Conservation (phyloP, 2,888 invertebrate species). For the Calliopum simillimum region DNA sequence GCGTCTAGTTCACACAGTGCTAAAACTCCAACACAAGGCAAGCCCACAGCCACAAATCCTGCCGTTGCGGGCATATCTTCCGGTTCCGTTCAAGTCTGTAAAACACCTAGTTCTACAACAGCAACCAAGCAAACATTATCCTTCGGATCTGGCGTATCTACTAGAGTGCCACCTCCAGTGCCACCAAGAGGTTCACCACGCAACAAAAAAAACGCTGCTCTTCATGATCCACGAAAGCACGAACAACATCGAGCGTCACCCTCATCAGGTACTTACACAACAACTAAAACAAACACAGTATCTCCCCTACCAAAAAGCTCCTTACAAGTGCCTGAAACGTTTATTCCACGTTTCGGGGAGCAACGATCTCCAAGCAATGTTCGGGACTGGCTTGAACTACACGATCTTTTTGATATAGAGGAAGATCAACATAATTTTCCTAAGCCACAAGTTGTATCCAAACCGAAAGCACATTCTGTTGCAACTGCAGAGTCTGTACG, state of each 20-base stretch:
- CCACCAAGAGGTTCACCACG: constrained; percentile 86
- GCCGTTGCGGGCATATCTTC: constrained; percentile 74
- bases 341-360: constrained; percentile 63
- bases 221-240: constrained; percentile 42
- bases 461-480: constrained; percentile 29
- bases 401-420: constrained; percentile 56
- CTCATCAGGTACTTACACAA: constrained; percentile 57
- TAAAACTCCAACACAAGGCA: constrained; percentile 16
- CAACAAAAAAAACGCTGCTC: constrained; percentile 57
- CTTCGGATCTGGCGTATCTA: constrained; percentile 77
- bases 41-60: constrained; percentile 65
- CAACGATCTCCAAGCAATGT: constrained; percentile 66
- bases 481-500: constrained; percentile 46
- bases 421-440: constrained; percentile 33
- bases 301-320: constrained; percentile 40
- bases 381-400: constrained; percentile 65
- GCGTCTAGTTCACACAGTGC: constrained; percentile 51
- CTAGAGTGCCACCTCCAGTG: constrained; percentile 88
- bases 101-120: background rate
- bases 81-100: constrained; percentile 66
- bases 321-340: constrained; percentile 51
- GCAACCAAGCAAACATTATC: constrained; percentile 62
- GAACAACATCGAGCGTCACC: constrained; percentile 42
- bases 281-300: constrained; percentile 43
- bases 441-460: constrained; percentile 4